These are phyloP conservation scores for Geopemphigus sp. DNA, from an alignment of 1,140 invertebrate genomes.

Conservation along the genomic window DNA sequence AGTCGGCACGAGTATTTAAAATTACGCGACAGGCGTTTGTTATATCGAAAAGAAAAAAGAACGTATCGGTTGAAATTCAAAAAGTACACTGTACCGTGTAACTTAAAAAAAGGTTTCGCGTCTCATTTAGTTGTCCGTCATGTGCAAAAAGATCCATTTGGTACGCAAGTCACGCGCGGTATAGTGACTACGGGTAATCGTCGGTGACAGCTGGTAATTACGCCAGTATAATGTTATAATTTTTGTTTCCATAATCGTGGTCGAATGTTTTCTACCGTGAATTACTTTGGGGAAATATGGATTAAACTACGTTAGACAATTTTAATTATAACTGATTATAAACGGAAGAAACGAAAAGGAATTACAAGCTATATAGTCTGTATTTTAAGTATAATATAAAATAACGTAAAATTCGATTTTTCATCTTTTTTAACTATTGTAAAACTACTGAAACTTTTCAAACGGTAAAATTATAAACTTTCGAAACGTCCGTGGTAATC, in stretches of 20 bases:
- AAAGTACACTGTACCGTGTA: neutral
- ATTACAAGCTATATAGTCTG: neutral
- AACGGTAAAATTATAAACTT: conserved; percentile 29
- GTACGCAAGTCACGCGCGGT: conserved; percentile 10
- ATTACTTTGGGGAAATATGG: neutral
- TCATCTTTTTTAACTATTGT: neutral
- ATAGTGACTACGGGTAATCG: neutral
- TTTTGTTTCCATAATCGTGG: neutral
- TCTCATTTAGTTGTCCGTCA: neutral
- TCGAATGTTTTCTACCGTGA: neutral
- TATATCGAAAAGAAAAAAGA: neutral
- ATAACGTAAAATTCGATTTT: too few relatives aligned
- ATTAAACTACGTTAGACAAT: neutral
- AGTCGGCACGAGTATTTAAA: too few relatives aligned
- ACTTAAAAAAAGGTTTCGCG: conserved; percentile 13
- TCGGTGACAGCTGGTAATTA: conserved; percentile 23
- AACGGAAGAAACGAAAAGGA: neutral
- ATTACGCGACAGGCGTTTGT: too few relatives aligned
- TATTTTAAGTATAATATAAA: neutral
- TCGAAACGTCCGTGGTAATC: conserved; percentile 11
- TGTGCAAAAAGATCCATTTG: neutral
- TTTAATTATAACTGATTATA: neutral
- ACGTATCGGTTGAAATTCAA: neutral
- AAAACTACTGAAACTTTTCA: conserved; percentile 27
- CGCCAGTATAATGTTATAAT: conserved; percentile 14